phyloP scores from a whole-genome alignment of 1,140 invertebrate species.

The Pteromalus puparum region DNA sequence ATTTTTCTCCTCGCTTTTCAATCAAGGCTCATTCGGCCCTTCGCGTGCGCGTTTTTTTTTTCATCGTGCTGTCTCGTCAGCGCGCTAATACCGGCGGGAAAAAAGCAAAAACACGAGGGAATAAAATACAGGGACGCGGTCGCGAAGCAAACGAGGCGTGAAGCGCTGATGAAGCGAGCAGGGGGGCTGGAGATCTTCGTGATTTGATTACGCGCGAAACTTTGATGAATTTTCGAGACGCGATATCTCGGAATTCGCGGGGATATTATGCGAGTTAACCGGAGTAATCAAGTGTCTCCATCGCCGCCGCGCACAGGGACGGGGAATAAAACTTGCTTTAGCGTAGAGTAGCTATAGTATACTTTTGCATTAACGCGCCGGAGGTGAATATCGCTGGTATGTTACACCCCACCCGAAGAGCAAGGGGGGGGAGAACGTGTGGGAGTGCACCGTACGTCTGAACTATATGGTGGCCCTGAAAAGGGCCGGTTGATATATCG shows the following conservation, averaged over 20 bases:
- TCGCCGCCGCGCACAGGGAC: neutral
- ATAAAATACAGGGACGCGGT: neutral
- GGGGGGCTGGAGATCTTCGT: conserved; percentile 22
- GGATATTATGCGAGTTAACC: conserved; percentile 20
- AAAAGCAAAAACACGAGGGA: conserved; percentile 11
- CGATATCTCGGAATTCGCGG: neutral
- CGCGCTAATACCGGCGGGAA: conserved; percentile 11
- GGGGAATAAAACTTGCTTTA: no score
- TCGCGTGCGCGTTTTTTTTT: neutral
- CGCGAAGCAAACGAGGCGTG: neutral
- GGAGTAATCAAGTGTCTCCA: conserved; percentile 1
- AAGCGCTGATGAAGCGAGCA: neutral
- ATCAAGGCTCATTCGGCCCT: conserved; percentile 34
- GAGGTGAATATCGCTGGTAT: no score
- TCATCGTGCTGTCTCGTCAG: conserved; percentile 3
- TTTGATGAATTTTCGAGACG: conserved; percentile 39
- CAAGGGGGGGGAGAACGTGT: no score
- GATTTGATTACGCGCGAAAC: conserved; percentile 26
- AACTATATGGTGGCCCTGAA: no score
- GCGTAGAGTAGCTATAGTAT: no score
- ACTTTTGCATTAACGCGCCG: no score
- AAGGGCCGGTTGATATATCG: no score
- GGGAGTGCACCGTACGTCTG: no score
- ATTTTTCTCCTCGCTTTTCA: conserved; percentile 16
- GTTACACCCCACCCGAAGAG: no score